Evolutionary conservation across 2,113 vertebrate genomes (phyloP).

Genomic region (Acrocephalus arundinaceus): DNA sequence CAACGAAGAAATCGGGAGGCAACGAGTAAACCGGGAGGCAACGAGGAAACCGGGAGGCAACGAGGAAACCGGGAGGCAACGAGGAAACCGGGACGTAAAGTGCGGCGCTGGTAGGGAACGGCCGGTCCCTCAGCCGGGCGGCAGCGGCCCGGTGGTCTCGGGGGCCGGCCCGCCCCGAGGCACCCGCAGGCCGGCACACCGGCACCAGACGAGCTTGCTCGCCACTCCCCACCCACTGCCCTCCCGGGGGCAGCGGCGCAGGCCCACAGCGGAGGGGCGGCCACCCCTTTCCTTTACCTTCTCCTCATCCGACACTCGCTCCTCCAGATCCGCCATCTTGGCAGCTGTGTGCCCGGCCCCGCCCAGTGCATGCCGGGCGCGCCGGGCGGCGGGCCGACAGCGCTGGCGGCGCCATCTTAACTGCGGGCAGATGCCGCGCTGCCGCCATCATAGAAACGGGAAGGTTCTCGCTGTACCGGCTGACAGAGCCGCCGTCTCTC

Average conservation of each 20-base stretch:
- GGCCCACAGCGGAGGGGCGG: fast-evolving
- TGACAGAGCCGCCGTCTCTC: too few relatives aligned
- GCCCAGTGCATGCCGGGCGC: slow-evolving; percentile 68
- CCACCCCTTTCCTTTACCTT: slow-evolving; percentile 79
- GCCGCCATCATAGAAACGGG: background rate
- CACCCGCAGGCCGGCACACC: too few relatives aligned
- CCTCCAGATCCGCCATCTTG: slow-evolving; percentile 92
- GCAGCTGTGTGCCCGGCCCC: slow-evolving; percentile 70
- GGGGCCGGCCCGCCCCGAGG: background rate
- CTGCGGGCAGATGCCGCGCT: background rate
- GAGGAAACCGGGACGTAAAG: too few relatives aligned
- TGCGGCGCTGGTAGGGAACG: fast-evolving
- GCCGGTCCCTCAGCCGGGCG: background rate
- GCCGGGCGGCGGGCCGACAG: background rate
- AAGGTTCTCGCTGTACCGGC: background rate
- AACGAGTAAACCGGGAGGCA: background rate
- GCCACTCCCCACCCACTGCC: background rate
- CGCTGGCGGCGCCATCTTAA: background rate
- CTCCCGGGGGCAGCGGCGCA: background rate
- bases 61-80: fast-evolving
- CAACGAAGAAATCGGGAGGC: background rate
- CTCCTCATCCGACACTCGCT: slow-evolving; percentile 87
- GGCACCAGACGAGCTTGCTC: background rate
- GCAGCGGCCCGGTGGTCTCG: background rate
- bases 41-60: background rate